A percentile compares a stretch with the other conserved stretches of the same genome.
Conservation (phyloP, 2,797 vertebrate species). For the Chloroceryle inda region DNA sequence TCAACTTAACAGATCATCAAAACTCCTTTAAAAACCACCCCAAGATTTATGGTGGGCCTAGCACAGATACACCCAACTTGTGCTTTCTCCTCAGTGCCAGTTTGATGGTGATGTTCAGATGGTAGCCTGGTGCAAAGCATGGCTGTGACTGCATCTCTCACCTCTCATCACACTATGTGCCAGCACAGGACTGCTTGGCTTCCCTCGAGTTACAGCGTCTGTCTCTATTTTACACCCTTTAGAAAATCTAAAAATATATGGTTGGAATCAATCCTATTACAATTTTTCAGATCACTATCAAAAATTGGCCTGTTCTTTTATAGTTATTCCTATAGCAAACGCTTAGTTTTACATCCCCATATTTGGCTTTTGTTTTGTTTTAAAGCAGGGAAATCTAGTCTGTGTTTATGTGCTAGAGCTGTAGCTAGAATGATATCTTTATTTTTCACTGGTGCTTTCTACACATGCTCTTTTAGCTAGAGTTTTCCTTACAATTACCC, state of each 20-base stretch:
- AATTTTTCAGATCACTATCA: constrained; percentile 11
- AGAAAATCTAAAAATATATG: constrained; percentile 37
- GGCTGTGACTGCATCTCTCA: not conserved
- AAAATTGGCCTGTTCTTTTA: not conserved
- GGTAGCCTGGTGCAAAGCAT: accelerated
- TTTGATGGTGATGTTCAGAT: accelerated
- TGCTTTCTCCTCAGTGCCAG: not conserved
- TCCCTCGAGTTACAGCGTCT: not conserved
- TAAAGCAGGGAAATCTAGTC: not conserved
- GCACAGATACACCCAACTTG: not conserved
- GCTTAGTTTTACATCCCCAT: not conserved
- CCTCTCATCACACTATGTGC: accelerated
- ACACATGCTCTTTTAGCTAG: constrained; percentile 7
- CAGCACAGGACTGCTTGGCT: not conserved
- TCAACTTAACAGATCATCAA: accelerated
- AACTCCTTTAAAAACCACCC: not conserved
- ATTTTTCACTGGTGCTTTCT: not conserved
- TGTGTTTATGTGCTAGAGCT: not conserved
- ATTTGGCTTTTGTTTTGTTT: constrained; percentile 50
- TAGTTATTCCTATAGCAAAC: not conserved
- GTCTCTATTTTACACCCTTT: not conserved
- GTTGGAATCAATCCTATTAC: constrained; percentile 12
- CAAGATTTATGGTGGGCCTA: accelerated
- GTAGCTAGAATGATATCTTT: not conserved
- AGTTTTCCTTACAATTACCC: constrained; percentile 37